Percentiles rank a stretch among this genome's conserved stretches.
These are phyloP conservation scores for Pseudorasbora parva DNA, from an alignment of 2,113 vertebrate genomes.

Conservation along the genomic window DNA sequence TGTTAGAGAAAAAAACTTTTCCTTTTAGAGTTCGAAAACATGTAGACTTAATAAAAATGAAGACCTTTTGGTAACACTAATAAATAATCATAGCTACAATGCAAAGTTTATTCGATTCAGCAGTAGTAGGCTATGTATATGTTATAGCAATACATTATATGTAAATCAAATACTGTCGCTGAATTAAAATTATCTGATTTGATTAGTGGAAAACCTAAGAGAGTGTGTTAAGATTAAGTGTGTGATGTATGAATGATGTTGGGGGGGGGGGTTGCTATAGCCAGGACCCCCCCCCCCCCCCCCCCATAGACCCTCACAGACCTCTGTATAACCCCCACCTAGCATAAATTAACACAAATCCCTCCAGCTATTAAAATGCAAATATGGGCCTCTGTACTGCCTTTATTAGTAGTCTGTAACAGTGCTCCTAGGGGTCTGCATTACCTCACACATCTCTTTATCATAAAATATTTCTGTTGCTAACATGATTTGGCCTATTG, in stretches of 20 bases:
- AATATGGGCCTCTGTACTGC: slow-evolving; percentile 50
- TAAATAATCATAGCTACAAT: too few relatives aligned
- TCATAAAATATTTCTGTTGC: neutral
- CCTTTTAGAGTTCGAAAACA: neutral
- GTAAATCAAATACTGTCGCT: neutral
- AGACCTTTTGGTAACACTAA: neutral
- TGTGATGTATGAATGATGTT: slow-evolving; percentile 33
- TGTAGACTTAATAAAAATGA: neutral
- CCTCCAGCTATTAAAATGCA: slow-evolving; percentile 56
- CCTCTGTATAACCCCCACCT: slow-evolving; percentile 54
- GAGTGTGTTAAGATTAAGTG: slow-evolving; percentile 5
- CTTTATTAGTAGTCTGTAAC: slow-evolving; percentile 39
- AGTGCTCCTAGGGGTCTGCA: neutral
- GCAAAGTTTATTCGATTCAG: too few relatives aligned
- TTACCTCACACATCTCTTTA: neutral
- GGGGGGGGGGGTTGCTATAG: neutral
- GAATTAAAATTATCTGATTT: neutral
- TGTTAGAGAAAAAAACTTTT: neutral
- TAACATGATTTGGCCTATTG: neutral
- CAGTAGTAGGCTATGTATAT: neutral
- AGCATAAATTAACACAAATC: slow-evolving; percentile 52
- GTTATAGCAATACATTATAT: neutral
- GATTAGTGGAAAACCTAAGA: neutral
- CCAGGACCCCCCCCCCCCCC: too few relatives aligned
- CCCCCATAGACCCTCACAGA: slow-evolving; percentile 7